Percentiles rank a stretch among this genome's conserved stretches.
Conservation (phyloP, 2,888 invertebrate species). For the Lasioglossum zephyrum region DNA sequence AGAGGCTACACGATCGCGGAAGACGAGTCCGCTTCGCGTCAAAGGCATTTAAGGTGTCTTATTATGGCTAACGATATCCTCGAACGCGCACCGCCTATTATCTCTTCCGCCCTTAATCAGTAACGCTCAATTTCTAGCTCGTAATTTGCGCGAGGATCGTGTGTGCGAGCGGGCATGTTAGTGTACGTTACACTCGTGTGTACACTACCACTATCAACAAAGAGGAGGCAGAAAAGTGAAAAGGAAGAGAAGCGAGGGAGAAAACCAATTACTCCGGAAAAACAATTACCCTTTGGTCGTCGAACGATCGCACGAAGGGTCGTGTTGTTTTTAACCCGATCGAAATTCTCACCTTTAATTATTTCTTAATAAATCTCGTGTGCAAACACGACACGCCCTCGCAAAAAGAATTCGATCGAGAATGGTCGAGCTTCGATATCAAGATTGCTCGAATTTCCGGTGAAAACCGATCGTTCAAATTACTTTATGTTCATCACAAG, state of each 20-base stretch:
- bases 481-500: background rate
- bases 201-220: background rate
- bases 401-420: background rate
- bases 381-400: background rate
- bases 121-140: constrained; percentile 63
- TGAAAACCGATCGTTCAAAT: background rate
- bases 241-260: constrained; percentile 29
- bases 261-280: constrained; percentile 13
- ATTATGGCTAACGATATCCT: constrained; percentile 57
- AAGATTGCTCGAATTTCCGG: background rate
- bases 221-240: constrained; percentile 38
- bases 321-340: background rate
- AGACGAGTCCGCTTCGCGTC: constrained; percentile 3
- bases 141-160: constrained; percentile 46
- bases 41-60: constrained; percentile 41
- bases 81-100: constrained; percentile 47
- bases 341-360: background rate
- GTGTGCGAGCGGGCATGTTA: background rate
- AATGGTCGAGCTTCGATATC: background rate
- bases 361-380: background rate
- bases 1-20: constrained; percentile 30
- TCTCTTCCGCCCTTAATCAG: constrained; percentile 63
- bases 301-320: background rate
- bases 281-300: background rate
- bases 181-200: background rate